These are phyloP conservation scores for Aythya fuligula DNA, from an alignment of 2,797 vertebrate species.

Conservation along the genomic window DNA sequence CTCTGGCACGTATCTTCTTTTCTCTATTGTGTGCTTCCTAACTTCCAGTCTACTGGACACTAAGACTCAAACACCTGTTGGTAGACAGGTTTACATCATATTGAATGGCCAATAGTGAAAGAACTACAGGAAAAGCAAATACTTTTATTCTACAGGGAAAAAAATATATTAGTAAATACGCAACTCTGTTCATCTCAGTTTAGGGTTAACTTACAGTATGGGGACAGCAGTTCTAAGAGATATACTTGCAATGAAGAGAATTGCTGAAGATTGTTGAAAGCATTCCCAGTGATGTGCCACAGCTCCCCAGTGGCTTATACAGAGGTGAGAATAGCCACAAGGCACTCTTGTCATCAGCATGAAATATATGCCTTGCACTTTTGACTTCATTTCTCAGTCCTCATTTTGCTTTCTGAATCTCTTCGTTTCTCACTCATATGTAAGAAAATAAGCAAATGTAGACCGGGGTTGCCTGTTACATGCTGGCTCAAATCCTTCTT, in stretches of 20 bases:
- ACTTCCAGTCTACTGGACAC: background rate
- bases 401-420: background rate
- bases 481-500: background rate
- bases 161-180: background rate
- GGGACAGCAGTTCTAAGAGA: background rate
- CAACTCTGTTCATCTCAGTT: background rate
- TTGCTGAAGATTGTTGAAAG: background rate
- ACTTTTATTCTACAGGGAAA: background rate
- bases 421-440: background rate
- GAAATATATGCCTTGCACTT: background rate
- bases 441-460: background rate
- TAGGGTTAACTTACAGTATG: background rate
- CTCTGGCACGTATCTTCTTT: rapidly evolving
- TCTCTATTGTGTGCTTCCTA: background rate
- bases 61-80: rapidly evolving
- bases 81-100: background rate
- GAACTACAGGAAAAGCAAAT: background rate
- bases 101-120: background rate
- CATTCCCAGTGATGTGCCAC: background rate
- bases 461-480: background rate
- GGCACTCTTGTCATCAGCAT: background rate
- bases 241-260: background rate
- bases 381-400: background rate
- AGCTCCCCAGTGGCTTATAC: rapidly evolving
- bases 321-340: background rate